Evolutionary conservation across 2,113 vertebrate species (phyloP), one percentile per base, ranked within the genome.

Genomic region (Odobenus rosmarus): DNA sequence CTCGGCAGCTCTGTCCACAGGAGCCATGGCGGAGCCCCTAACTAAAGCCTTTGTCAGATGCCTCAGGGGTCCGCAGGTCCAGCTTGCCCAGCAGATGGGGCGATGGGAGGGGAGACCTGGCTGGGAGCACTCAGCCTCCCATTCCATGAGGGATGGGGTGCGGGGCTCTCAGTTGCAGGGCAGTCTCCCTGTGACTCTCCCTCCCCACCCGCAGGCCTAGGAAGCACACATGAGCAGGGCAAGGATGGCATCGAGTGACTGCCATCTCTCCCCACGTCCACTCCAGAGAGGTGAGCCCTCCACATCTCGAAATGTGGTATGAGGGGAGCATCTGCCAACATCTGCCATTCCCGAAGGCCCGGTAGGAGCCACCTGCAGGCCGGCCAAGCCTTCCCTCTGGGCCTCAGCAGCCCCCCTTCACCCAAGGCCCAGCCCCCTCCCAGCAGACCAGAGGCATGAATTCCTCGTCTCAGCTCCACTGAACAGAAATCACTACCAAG

Each of bases 1-100:
- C 4, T 0, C 0, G 2, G 31, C 28, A 13, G 49, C 61, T 77
- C 51, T 16, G 39, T 46, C 77, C 77, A 19, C 77, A 36, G 5
- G 49, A 72, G 24, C 26, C 12, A 42, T n/a, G n/a, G 36, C 19
- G 0, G 1, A 0, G 1, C 18, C 49, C 87, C 14, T 7, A 2
- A 24, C 49, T 3, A 9, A 33, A 18, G 39, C 46, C 26, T 46
- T 18, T 2, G 19, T 5, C 12, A 16, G 28, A 67, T 51, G 39
- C 28, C 36, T 18, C 13, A 2, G 55, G 77, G 74, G 8, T 4
- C 19, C 1, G 7, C 19, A 5, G 83, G 88, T 51, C 49, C 81
- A 8, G 24, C 5, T 19, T 8, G 12, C 80, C 53, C 10, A 18
- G 19, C 19, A 57, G 16, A 10, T 4, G 26, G 19, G 26, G 51